phyloP scores from a whole-genome alignment of 1,140 invertebrate species.

The Lethrus apterus region DNA sequence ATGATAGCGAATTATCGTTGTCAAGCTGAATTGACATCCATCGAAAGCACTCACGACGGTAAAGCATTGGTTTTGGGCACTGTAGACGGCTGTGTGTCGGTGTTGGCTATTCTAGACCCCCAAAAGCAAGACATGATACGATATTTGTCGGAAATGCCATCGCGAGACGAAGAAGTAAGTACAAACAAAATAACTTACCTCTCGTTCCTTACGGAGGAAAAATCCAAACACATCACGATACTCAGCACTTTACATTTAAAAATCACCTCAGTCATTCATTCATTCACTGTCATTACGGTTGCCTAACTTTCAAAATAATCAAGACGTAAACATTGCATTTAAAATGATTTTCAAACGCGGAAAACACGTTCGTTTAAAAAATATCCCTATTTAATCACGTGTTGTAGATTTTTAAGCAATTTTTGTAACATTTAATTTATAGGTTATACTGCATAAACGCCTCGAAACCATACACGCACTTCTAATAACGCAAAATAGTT shows the following conservation, averaged over 20 bases:
- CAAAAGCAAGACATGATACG: conserved; percentile 53
- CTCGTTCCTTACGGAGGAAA: not conserved
- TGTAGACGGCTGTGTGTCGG: conserved; percentile 87
- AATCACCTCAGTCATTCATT: not conserved
- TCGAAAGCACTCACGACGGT: conserved; percentile 76
- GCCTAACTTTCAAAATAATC: no score
- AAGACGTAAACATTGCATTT: no score
- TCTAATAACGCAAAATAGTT: no score
- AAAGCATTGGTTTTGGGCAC: conserved; percentile 79
- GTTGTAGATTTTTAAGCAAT: no score
- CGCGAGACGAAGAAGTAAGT: conserved; percentile 58
- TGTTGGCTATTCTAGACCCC: conserved; percentile 85
- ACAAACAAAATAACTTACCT: conserved; percentile 3
- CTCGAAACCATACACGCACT: no score
- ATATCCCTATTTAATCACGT: no score
- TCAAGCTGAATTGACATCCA: conserved; percentile 82
- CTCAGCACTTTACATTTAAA: conserved; percentile 3
- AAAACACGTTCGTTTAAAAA: no score
- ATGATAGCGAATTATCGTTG: conserved; percentile 90
- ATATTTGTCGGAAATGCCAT: conserved; percentile 62
- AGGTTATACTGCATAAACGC: no score
- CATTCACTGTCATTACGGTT: no score
- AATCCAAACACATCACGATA: conserved; percentile 5
- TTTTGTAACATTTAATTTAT: no score
- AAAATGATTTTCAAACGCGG: no score